Evolutionary conservation across 1,140 invertebrate species (phyloP).

Genomic region (Euglossa dilemma): DNA sequence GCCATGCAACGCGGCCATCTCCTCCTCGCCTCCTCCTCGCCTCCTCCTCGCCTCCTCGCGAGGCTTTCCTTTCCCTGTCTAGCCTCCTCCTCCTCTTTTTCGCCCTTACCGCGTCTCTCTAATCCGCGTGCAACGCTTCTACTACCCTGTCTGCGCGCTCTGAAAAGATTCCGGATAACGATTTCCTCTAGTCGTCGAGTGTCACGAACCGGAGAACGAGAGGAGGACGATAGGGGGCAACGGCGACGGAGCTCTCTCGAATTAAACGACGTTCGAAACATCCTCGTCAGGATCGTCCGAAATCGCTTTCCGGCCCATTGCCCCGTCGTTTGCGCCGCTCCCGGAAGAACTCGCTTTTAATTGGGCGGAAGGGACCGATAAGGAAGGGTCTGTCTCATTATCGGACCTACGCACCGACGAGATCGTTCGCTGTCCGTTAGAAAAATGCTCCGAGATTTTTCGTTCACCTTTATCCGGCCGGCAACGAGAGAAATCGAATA

Average conservation of each 20-base stretch:
- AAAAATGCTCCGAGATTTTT: constrained; percentile 13
- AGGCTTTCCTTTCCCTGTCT: neutral
- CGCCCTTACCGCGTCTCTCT: neutral
- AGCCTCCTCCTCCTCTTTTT: neutral
- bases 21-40: neutral
- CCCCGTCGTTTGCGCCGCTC: constrained; percentile 41
- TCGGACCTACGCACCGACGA: constrained; percentile 33
- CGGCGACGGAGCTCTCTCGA: constrained; percentile 24
- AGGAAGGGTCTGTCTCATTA: constrained; percentile 64
- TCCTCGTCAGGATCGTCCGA: constrained; percentile 57
- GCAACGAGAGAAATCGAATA: neutral
- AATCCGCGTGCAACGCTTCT: neutral
- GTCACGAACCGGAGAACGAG: neutral
- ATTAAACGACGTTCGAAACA: constrained; percentile 64
- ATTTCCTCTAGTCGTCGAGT: constrained; percentile 32
- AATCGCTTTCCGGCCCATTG: constrained; percentile 63
- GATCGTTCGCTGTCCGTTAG: constrained; percentile 8
- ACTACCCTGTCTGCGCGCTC: neutral
- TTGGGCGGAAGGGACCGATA: constrained; percentile 71
- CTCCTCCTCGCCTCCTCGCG: neutral
- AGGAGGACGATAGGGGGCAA: neutral
- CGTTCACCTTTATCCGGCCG: neutral
- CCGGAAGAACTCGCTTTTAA: constrained; percentile 64
- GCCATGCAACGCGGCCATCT: constrained; percentile 1
- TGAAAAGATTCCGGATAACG: constrained; percentile 35